Percentiles rank a stretch among this genome's conserved stretches.
phyloP scores from a whole-genome alignment of 2,888 invertebrate species.

The Sarcophaga variegata region DNA sequence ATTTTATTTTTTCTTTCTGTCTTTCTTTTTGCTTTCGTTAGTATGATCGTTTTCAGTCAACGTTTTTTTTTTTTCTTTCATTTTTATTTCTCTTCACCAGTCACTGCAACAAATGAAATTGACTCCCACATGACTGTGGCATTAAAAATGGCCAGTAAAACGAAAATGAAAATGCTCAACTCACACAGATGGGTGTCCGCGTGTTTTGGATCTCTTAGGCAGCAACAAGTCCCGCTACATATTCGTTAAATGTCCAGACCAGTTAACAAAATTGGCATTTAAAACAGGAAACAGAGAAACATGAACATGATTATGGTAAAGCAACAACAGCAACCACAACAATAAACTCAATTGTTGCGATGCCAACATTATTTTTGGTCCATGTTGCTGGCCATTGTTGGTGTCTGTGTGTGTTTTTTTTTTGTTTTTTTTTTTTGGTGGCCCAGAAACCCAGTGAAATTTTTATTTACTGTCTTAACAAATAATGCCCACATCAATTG shows the following conservation, averaged over 20 bases:
- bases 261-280: slow-evolving; percentile 60
- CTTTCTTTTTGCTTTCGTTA: not conserved
- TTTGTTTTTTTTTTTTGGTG: slow-evolving; percentile 54
- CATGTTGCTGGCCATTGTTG: not conserved
- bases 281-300: slow-evolving; percentile 56
- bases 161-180: slow-evolving; percentile 18
- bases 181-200: slow-evolving; percentile 39
- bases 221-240: slow-evolving; percentile 17
- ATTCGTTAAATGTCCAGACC: slow-evolving; percentile 48
- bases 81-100: not conserved
- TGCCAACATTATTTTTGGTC: slow-evolving; percentile 12
- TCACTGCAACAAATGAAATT: slow-evolving; percentile 52
- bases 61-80: not conserved
- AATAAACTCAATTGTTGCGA: slow-evolving; percentile 6
- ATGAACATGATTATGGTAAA: slow-evolving; percentile 47
- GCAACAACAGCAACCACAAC: not conserved
- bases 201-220: slow-evolving; percentile 1
- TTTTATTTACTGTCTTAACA: slow-evolving; percentile 39
- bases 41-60: not conserved
- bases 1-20: not conserved
- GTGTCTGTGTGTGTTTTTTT: slow-evolving; percentile 15
- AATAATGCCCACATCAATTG: slow-evolving; percentile 69
- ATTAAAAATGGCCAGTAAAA: slow-evolving; percentile 8
- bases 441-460: slow-evolving; percentile 73
- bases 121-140: slow-evolving; percentile 57